Evolutionary conservation across 1,140 invertebrate genomes (phyloP), one percentile per base, ranked within the genome.

Genomic region (Drosophila pruinosa): DNA sequence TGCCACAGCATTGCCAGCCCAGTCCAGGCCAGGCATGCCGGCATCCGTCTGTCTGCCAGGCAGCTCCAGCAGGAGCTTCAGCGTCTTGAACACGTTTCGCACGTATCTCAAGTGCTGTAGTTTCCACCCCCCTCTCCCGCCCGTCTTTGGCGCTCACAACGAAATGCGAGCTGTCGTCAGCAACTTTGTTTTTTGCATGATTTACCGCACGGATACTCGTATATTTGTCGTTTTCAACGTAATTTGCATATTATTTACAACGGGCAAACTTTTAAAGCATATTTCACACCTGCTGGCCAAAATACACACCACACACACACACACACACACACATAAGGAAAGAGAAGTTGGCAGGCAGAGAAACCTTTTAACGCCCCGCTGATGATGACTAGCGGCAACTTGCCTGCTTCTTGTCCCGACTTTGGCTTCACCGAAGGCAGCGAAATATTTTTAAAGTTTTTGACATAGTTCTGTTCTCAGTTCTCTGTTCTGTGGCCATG

Each of bases 171-270:
- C 4, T 59, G 70, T 39, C 63, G 78, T 77, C 82, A 81, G 81
- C 81, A 85, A 86, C 64, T 88, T 86, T 86, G 81, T 88, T 68
- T 78, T 28, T 75, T 81, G 82, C 81, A 67, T 86, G 81, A 85
- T 85, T 86, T 86, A 86, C 81, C 73, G 74, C 70, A 77, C 77
- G 82, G 82, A 78, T 85, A 72, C 72, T 62, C 80, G 63, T 78
- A 70, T 81, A 86, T 86, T 86, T 86, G 81, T 86, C 81, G 82
- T 28, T 86, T 76, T 71, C 64, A 45, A 65, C 59, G 75, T 89
- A 88, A 88, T 88, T 88, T 88, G 75, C 83, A 88, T 88, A 88
- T 89, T 89, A 89, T 88, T 86, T 88, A 83, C 80, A 88, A 85
- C 78, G 67, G 52, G 58, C 45, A 57, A 81, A 81, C 63, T 85